These are phyloP conservation scores for Furnarius figulus DNA, from an alignment of 2,113 vertebrate species.

Conservation along the genomic window DNA sequence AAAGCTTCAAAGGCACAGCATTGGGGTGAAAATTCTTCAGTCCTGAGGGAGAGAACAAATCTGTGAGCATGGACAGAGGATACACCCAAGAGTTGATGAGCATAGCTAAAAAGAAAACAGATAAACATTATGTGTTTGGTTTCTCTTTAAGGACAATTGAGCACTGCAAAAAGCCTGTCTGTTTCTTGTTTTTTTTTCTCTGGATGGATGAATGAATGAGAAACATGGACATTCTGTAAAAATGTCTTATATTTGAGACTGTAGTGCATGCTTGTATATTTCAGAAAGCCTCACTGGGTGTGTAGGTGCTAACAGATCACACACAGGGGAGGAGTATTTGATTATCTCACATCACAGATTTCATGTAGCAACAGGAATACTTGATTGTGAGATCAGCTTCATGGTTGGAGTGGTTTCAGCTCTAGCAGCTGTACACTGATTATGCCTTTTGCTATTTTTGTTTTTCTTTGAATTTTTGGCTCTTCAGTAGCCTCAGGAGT, in stretches of 20 bases:
- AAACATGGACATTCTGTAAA: background rate
- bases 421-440: background rate
- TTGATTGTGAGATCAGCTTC: background rate
- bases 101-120: background rate
- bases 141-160: background rate
- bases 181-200: background rate
- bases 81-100: background rate
- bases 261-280: background rate
- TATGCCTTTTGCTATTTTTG: background rate
- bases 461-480: background rate
- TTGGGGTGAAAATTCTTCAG: background rate
- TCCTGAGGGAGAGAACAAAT: background rate
- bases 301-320: background rate
- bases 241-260: background rate
- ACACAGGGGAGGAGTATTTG: rapidly evolving
- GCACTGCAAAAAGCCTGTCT: background rate
- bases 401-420: background rate
- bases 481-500: background rate
- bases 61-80: background rate
- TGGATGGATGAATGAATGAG: background rate
- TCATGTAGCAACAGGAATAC: background rate
- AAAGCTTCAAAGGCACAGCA: background rate
- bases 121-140: background rate
- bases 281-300: background rate
- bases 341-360: background rate